A percentile compares a stretch with the other conserved stretches of the same genome.
Conservation (phyloP, 2,113 vertebrate species). For the Ammodytes marinus region DNA sequence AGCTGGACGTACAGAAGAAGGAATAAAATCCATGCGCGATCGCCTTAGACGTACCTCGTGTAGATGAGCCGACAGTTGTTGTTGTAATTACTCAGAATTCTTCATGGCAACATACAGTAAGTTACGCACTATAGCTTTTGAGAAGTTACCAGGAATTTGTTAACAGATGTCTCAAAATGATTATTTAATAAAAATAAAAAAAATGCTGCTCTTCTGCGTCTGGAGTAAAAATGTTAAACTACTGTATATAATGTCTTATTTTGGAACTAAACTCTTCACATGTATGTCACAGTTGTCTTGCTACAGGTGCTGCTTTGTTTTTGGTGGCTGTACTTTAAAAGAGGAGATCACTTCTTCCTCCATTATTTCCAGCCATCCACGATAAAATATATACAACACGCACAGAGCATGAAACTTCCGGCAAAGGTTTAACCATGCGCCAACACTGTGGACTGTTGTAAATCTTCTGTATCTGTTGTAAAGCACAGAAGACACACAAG, state of each 20-base stretch:
- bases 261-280: conserved; percentile 59
- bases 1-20: no score
- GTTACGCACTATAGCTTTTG: no score
- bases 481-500: conserved; percentile 70
- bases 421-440: conserved; percentile 63
- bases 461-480: conserved; percentile 54
- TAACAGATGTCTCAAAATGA: conserved; percentile 50
- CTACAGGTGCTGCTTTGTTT: conserved; percentile 70
- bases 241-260: conserved; percentile 1
- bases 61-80: no score
- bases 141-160: conserved; percentile 50
- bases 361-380: conserved; percentile 49
- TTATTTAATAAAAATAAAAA: conserved; percentile 34
- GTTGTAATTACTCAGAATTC: no score
- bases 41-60: no score
- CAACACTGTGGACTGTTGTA: conserved; percentile 55
- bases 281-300: conserved; percentile 39
- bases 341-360: conserved; percentile 28
- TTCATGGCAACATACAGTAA: no score
- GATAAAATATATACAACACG: conserved; percentile 61
- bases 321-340: conserved; percentile 57
- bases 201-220: conserved; percentile 30
- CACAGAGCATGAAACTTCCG: conserved; percentile 66
- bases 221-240: conserved; percentile 41
- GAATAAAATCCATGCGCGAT: no score